phyloP scores from a whole-genome alignment of 1,140 invertebrate species.

The Formica exsecta region DNA sequence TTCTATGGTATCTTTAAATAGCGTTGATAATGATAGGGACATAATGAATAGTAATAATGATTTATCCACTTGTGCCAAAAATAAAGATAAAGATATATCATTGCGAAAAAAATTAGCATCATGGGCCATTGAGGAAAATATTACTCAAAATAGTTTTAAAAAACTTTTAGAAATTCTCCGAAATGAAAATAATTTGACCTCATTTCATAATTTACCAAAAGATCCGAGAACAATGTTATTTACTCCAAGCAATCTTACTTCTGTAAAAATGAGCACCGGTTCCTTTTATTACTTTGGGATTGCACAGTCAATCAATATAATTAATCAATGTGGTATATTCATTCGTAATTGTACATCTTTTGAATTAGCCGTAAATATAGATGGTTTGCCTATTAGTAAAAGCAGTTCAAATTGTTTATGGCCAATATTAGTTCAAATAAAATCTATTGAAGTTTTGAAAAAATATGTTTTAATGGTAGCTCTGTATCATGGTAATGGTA shows the following conservation, averaged over 20 bases:
- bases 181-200: background rate
- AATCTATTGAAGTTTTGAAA: background rate
- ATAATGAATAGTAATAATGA: background rate
- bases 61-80: too few species aligned
- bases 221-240: slow-evolving; percentile 7
- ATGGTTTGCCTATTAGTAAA: slow-evolving; percentile 24
- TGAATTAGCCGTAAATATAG: slow-evolving; percentile 3
- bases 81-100: background rate
- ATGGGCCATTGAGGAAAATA: background rate
- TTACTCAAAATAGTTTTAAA: slow-evolving; percentile 1
- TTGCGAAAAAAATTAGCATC: background rate
- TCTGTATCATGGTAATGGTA: background rate
- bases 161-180: slow-evolving; percentile 1
- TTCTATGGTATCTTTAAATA: background rate
- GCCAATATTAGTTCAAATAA: slow-evolving; percentile 15
- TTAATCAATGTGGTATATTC: background rate
- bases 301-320: slow-evolving; percentile 1
- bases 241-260: background rate
- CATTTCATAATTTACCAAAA: slow-evolving; percentile 10
- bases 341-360: background rate
- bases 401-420: slow-evolving; percentile 9
- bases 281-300: slow-evolving; percentile 8
- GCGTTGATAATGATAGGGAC: background rate
- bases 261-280: background rate
- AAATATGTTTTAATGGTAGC: slow-evolving; percentile 14